Evolutionary conservation across 2,888 invertebrate genomes (phyloP).

Genomic region (Cataglyphis albicans): DNA sequence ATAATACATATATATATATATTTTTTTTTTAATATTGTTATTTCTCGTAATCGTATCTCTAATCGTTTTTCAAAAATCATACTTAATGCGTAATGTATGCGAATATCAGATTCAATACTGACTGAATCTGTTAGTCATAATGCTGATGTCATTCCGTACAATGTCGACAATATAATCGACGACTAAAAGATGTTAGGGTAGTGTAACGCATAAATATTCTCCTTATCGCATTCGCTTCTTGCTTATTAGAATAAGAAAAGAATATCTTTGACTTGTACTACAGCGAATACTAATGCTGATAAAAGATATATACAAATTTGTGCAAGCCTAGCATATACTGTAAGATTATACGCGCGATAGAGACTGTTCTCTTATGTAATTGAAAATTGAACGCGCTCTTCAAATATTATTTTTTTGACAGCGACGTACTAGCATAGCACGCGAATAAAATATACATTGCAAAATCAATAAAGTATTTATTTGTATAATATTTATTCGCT

Average conservation of each 20-base stretch:
- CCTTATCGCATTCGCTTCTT: neutral
- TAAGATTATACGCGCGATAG: conserved; percentile 30
- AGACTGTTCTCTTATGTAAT: conserved; percentile 22
- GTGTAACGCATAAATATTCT: conserved; percentile 19
- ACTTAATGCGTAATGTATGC: conserved; percentile 25
- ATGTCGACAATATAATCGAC: conserved; percentile 5
- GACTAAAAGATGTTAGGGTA: conserved; percentile 3
- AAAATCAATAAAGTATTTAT: neutral
- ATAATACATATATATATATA: neutral
- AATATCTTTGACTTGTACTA: neutral
- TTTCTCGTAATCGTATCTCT: neutral
- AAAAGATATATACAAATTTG: conserved; percentile 28
- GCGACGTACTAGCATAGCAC: neutral
- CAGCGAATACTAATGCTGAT: neutral
- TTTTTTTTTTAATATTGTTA: neutral
- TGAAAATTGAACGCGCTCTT: conserved; percentile 6
- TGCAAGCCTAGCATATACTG: neutral
- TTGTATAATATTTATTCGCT: neutral
- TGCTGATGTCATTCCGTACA: conserved; percentile 10
- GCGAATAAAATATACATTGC: conserved; percentile 4
- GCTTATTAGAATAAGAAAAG: conserved; percentile 41
- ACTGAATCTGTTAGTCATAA: conserved; percentile 32
- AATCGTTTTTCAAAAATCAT: neutral
- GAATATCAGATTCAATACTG: conserved; percentile 37
- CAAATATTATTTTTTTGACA: conserved; percentile 3